These are phyloP conservation scores for Rhopalosiphum padi DNA, from an alignment of 1,140 invertebrate species.

Conservation along the genomic window DNA sequence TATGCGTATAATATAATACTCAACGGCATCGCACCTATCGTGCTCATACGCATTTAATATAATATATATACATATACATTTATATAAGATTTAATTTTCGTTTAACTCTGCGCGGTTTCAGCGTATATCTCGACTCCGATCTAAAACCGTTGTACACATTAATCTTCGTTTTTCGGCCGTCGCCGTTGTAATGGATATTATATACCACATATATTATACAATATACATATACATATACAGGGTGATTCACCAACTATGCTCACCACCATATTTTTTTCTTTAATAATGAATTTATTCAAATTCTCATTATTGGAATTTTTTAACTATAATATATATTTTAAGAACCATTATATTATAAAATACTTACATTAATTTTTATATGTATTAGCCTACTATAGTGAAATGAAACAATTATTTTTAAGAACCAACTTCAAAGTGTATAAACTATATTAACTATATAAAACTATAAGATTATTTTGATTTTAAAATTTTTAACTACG, in stretches of 20 bases:
- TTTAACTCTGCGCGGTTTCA: not conserved
- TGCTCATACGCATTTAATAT: not conserved
- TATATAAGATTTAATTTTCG: slow-evolving; percentile 11
- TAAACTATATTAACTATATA: too few species aligned
- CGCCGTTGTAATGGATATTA: slow-evolving; percentile 33
- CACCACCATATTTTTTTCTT: not conserved
- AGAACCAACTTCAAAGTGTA: not conserved
- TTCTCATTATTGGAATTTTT: not conserved
- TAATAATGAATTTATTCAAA: slow-evolving; percentile 5
- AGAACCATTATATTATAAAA: not conserved
- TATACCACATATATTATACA: not conserved
- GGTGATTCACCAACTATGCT: not conserved
- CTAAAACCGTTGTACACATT: slow-evolving; percentile 28
- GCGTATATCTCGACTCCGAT: not conserved
- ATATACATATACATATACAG: not conserved
- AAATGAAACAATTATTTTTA: not conserved
- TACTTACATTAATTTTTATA: not conserved
- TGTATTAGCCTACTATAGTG: not conserved
- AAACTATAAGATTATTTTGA: not conserved
- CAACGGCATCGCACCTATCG: not conserved
- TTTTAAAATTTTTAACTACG: not conserved
- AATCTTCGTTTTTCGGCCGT: slow-evolving; percentile 29
- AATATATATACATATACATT: not conserved
- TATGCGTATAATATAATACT: not conserved
- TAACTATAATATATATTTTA: not conserved